A percentile compares a stretch with the other conserved stretches of the same genome.
These are phyloP conservation scores for Vicugna pacos DNA, from an alignment of 2,113 vertebrate species.

Conservation along the genomic window DNA sequence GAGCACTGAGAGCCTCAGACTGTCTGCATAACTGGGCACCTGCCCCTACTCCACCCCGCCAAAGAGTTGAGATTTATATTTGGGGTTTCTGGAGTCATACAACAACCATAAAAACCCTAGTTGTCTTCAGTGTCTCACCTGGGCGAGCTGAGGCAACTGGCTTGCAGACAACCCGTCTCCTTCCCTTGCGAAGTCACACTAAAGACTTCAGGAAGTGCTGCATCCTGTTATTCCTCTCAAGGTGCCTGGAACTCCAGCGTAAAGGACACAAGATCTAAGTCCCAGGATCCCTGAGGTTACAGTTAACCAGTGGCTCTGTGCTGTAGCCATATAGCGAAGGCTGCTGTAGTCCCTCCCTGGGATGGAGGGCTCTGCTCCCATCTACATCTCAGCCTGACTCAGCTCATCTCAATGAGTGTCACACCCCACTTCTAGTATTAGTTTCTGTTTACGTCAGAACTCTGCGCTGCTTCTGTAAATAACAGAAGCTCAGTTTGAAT, in stretches of 20 bases:
- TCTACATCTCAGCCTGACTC: background rate
- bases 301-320: background rate
- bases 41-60: background rate
- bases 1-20: background rate
- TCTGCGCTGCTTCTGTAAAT: background rate
- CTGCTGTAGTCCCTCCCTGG: background rate
- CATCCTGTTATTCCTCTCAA: background rate
- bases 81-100: background rate
- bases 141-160: background rate
- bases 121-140: background rate
- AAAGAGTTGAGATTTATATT: background rate
- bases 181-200: background rate
- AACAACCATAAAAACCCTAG: background rate
- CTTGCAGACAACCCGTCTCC: background rate
- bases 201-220: background rate
- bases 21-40: background rate
- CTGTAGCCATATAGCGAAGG: background rate
- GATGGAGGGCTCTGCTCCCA: background rate
- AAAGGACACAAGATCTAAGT: background rate
- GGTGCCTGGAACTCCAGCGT: background rate
- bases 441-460: background rate
- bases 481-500: constrained; percentile 13
- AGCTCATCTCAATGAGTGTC: background rate
- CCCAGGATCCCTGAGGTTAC: background rate
- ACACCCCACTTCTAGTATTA: background rate